Conservation (phyloP, 2,888 invertebrate genomes). For the Leucophora obtusa region DNA sequence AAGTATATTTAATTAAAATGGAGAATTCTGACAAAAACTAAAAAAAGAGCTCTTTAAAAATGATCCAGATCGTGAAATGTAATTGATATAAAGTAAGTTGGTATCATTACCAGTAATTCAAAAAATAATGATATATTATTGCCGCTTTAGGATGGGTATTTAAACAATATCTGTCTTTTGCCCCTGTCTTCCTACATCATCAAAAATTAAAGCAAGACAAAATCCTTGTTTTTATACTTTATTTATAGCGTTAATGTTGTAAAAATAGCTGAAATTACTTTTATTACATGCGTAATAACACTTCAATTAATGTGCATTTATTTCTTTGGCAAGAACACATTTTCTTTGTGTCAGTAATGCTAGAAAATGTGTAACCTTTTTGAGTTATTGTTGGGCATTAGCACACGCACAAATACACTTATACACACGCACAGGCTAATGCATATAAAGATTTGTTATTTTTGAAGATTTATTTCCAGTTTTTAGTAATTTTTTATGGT, state of each 20-base stretch:
- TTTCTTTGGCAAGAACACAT: slow-evolving; percentile 7
- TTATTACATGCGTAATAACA: slow-evolving; percentile 76
- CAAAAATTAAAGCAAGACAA: slow-evolving; percentile 7
- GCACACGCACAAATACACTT: neutral
- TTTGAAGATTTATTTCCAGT: slow-evolving; percentile 38
- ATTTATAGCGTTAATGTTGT: slow-evolving; percentile 73
- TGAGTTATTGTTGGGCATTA: slow-evolving; percentile 50
- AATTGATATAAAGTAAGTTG: too few relatives aligned
- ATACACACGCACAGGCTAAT: neutral
- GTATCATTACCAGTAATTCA: too few relatives aligned
- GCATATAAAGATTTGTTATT: slow-evolving; percentile 5
- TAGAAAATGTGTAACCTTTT: slow-evolving; percentile 30
- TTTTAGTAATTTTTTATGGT: slow-evolving; percentile 24
- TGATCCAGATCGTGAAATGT: too few relatives aligned
- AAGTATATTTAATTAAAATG: too few relatives aligned
- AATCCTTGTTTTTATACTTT: slow-evolving; percentile 65
- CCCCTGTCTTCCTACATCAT: neutral
- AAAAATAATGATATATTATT: too few relatives aligned
- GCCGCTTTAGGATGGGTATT: too few relatives aligned
- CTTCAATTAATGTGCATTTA: slow-evolving; percentile 70
- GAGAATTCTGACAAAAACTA: too few relatives aligned
- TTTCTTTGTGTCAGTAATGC: slow-evolving; percentile 4
- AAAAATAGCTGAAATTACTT: slow-evolving; percentile 74
- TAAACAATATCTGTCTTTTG: neutral
- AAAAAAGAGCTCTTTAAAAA: too few relatives aligned